These are phyloP conservation scores for Drosophila nigrodunni DNA, from an alignment of 1,140 invertebrate genomes.

Conservation along the genomic window DNA sequence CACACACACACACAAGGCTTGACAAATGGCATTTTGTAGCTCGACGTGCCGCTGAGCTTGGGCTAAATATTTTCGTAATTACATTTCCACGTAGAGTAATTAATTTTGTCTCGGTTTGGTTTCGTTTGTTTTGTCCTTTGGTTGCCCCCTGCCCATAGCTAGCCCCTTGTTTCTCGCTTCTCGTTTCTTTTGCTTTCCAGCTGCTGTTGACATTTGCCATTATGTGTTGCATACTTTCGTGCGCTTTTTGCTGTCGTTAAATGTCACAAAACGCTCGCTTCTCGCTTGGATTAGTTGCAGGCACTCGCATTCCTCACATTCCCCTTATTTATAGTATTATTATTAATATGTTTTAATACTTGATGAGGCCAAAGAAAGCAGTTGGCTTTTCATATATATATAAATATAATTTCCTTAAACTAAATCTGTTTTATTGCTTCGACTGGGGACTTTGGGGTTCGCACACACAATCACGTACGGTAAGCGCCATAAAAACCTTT, in stretches of 20 bases:
- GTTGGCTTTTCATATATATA: constrained; percentile 43
- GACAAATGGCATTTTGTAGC: constrained; percentile 79
- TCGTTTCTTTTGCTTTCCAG: constrained; percentile 2
- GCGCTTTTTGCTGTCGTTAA: constrained; percentile 63
- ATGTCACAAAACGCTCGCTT: constrained; percentile 54
- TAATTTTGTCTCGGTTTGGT: constrained; percentile 83
- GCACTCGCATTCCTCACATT: constrained; percentile 49
- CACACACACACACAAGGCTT: constrained; percentile 41
- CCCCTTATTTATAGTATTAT: constrained; percentile 56
- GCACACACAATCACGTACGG: constrained; percentile 48
- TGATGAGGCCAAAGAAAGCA: constrained; percentile 45
- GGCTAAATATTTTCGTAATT: constrained; percentile 85
- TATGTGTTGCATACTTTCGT: constrained; percentile 74
- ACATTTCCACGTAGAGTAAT: constrained; percentile 85
- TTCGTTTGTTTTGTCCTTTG: neutral
- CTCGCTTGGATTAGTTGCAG: constrained; percentile 60
- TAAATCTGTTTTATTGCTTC: constrained; percentile 76
- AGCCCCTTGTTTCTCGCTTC: neutral
- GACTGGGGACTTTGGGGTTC: constrained; percentile 27
- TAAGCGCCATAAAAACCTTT: constrained; percentile 64
- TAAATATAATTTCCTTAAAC: constrained; percentile 56
- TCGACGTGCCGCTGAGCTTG: constrained; percentile 73
- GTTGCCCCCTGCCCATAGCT: neutral
- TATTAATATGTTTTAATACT: constrained; percentile 76
- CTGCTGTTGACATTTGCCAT: constrained; percentile 82